These are phyloP conservation scores for Orestias chungarensis DNA, from an alignment of 2,797 vertebrate genomes.

Conservation along the genomic window DNA sequence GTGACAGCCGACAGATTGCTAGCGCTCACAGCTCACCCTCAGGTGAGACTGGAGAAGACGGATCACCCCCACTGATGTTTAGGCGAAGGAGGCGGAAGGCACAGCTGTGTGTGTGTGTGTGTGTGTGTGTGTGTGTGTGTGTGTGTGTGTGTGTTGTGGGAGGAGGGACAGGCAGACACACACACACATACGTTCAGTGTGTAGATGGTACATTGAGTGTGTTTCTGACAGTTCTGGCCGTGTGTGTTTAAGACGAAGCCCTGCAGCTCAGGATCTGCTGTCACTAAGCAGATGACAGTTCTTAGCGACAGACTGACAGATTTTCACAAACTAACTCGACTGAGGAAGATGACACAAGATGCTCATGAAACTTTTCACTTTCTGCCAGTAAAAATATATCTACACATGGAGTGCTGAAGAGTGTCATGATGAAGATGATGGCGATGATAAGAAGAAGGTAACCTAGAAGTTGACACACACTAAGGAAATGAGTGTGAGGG, in stretches of 20 bases:
- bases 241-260: constrained; percentile 39
- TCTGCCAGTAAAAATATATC: constrained; percentile 28
- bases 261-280: constrained; percentile 73
- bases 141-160: constrained; percentile 19
- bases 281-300: constrained; percentile 76
- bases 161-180: constrained; percentile 16
- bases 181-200: constrained; percentile 31
- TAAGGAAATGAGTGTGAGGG: neutral
- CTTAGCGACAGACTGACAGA: constrained; percentile 70
- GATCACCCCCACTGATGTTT: constrained; percentile 68
- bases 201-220: neutral
- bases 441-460: neutral
- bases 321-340: constrained; percentile 70
- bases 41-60: constrained; percentile 68
- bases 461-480: neutral
- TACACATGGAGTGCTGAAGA: neutral
- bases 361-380: constrained; percentile 58
- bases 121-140: constrained; percentile 28
- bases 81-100: constrained; percentile 45
- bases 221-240: neutral
- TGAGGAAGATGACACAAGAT: constrained; percentile 51
- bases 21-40: constrained; percentile 60
- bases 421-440: neutral
- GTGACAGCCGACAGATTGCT: constrained; percentile 76
- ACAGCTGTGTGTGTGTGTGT: constrained; percentile 63